Percentiles rank a stretch among this genome's conserved stretches.
Conservation (phyloP, 2,113 vertebrate genomes). For the Hippoglossus stenolepis region DNA sequence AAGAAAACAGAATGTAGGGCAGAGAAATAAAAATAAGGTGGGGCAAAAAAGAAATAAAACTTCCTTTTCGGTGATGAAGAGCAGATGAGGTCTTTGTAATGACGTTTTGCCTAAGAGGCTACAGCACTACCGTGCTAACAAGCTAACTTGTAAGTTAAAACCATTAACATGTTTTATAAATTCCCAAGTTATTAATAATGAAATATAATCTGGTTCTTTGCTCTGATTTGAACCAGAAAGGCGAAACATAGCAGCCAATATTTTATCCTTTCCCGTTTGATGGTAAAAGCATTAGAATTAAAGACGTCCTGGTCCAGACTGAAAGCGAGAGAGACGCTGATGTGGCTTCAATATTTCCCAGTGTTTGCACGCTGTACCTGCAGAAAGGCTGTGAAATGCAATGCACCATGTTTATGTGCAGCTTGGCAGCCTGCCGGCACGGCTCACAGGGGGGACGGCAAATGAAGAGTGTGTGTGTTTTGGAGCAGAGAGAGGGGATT, state of each 20-base stretch:
- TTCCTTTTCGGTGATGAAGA: not conserved
- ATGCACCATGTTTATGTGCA: constrained; percentile 69
- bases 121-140: not conserved
- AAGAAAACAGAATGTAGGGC: not conserved
- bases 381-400: constrained; percentile 67
- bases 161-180: constrained; percentile 6
- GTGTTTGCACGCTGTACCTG: constrained; percentile 70
- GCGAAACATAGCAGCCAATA: not conserved
- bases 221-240: constrained; percentile 1
- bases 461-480: constrained; percentile 58
- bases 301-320: constrained; percentile 4
- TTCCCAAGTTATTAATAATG: constrained; percentile 16
- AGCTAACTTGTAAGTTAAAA: constrained; percentile 7
- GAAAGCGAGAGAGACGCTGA: constrained; percentile 32
- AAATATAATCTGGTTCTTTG: constrained; percentile 14
- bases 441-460: constrained; percentile 46
- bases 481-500: constrained; percentile 35
- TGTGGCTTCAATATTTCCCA: constrained; percentile 63
- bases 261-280: constrained; percentile 1
- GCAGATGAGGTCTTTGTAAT: not conserved
- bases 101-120: not conserved
- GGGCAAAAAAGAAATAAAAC: not conserved
- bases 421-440: constrained; percentile 70
- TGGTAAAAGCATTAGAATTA: constrained; percentile 12
- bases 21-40: not conserved